Percentiles rank a stretch among this genome's conserved stretches.
Conservation (phyloP, 2,888 invertebrate species). For the Oasisia sp. region DNA sequence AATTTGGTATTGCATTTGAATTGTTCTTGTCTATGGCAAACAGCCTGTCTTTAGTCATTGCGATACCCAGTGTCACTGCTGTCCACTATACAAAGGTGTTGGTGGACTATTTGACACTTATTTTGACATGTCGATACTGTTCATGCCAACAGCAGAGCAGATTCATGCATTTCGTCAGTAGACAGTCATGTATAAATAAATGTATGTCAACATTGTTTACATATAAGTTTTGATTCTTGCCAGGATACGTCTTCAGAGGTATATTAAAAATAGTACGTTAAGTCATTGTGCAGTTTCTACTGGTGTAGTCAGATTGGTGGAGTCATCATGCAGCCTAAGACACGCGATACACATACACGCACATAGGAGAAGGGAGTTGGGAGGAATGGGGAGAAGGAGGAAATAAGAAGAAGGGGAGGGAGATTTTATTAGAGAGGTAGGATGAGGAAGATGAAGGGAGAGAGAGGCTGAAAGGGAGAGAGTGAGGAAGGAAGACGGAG, state of each 20-base stretch:
- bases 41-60: background rate
- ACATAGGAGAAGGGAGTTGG: background rate
- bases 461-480: no score
- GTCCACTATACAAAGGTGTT: background rate
- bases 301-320: background rate
- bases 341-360: background rate
- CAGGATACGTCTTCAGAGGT: background rate
- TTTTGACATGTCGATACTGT: background rate
- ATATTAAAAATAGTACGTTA: background rate
- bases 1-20: background rate
- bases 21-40: background rate
- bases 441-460: no score
- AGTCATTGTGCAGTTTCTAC: background rate
- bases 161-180: background rate
- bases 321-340: background rate
- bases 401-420: no score
- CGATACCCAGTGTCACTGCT: background rate
- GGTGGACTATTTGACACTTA: background rate
- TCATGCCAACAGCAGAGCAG: background rate
- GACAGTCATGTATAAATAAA: background rate
- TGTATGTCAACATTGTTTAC: conserved; percentile 17
- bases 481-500: no score
- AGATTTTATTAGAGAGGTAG: no score
- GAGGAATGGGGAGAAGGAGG: no score
- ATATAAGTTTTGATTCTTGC: background rate